phyloP scores from a whole-genome alignment of 2,888 invertebrate genomes.

The Acleris cristana region DNA sequence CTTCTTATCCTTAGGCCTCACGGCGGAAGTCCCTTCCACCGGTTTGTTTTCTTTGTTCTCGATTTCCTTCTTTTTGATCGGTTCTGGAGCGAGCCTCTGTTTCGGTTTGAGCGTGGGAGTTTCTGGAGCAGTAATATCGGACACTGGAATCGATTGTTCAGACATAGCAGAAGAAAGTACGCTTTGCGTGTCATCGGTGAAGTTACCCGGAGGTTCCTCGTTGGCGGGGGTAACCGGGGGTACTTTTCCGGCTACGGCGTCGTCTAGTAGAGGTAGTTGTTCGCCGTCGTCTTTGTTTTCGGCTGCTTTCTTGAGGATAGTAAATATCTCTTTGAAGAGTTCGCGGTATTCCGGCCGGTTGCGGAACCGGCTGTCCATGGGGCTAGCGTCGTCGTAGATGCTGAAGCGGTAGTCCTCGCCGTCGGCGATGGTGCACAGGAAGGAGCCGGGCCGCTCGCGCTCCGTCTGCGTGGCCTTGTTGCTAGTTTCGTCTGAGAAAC shows the following conservation, averaged over 20 bases:
- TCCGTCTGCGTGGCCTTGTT: conserved; percentile 94
- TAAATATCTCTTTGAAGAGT: conserved; percentile 92
- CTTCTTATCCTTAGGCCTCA: conserved; percentile 57
- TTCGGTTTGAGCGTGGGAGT: conserved; percentile 81
- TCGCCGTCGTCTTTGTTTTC: conserved; percentile 92
- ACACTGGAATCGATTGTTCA: conserved; percentile 87
- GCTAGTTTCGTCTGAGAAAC: conserved; percentile 92
- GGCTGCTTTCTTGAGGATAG: conserved; percentile 91
- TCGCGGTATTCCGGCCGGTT: conserved; percentile 92
- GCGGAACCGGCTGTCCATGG: conserved; percentile 91
- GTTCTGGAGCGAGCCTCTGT: conserved; percentile 56
- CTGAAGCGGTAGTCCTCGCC: conserved; percentile 94
- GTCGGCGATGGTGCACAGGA: conserved; percentile 92
- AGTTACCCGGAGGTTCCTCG: conserved; percentile 85
- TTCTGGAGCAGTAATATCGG: conserved; percentile 85
- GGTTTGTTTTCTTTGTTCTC: conserved; percentile 69
- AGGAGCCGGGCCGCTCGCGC: conserved; percentile 89
- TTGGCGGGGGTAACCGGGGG: conserved; percentile 88
- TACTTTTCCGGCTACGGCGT: conserved; percentile 83
- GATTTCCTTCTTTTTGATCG: conserved; percentile 62
- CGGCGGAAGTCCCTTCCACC: conserved; percentile 60
- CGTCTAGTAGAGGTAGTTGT: conserved; percentile 88
- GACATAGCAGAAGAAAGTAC: conserved; percentile 90
- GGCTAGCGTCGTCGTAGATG: conserved; percentile 91
- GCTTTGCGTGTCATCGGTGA: conserved; percentile 89